A percentile compares a stretch with the other conserved stretches of the same genome.
These are phyloP conservation scores for Pyrgilauda ruficollis DNA, from an alignment of 2,113 vertebrate genomes.

Conservation along the genomic window DNA sequence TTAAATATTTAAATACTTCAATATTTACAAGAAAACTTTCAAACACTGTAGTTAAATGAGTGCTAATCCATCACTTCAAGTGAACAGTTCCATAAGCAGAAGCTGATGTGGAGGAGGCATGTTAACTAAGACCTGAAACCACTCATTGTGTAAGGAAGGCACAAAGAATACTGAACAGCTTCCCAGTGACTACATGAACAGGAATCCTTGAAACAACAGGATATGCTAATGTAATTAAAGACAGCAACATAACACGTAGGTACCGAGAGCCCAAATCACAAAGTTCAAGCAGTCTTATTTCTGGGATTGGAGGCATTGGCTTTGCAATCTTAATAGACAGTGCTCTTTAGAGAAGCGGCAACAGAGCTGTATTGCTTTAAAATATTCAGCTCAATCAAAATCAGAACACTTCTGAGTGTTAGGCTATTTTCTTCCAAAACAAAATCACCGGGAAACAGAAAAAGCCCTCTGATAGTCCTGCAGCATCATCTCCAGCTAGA, in stretches of 20 bases:
- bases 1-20: not conserved
- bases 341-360: not conserved
- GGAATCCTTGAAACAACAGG: not conserved
- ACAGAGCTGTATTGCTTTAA: not conserved
- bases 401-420: not conserved
- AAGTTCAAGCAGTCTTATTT: not conserved
- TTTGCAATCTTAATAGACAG: not conserved
- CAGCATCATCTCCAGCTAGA: not conserved
- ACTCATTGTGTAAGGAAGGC: not conserved
- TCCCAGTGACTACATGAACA: not conserved
- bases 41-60: not conserved
- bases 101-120: not conserved
- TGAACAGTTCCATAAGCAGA: not conserved
- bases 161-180: not conserved
- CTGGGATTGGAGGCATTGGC: not conserved
- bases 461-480: not conserved
- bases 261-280: not conserved
- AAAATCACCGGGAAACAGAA: not conserved
- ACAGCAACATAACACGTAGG: not conserved
- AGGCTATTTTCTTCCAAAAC: not conserved
- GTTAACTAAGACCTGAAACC: not conserved
- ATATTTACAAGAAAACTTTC: not conserved
- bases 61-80: not conserved
- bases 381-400: not conserved
- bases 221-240: not conserved